Base-by-base conservation (phyloP, 2,113 vertebrate species). In the Hiodon tergisus region DNA sequence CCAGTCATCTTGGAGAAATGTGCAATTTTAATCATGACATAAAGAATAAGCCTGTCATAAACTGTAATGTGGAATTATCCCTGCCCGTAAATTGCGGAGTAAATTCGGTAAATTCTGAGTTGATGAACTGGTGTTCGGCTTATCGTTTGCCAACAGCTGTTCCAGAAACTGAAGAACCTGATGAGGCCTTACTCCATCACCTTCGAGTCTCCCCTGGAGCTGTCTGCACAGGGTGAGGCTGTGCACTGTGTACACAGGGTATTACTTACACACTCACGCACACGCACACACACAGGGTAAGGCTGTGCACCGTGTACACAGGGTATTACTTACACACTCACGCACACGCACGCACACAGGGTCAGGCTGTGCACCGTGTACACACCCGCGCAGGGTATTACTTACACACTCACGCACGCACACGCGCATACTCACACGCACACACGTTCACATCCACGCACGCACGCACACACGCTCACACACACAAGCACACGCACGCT, bases 131-230 rank as follows among this genome's bases (percentile, higher is more conserved):
- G 74, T 75, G 78, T 84, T 59, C 73, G 69, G 71, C 88, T 90
- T 89, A 89, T 91, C 88, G 80, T 81, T 59, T 68, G 55, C 79
- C 87, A 72, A 86, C 91, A 99, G 97, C 93, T 99, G 85, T 99
- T 99, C 89, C 94, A 94, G 91, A 98, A 96, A 84, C 92, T 99
- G 89, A 98, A 96, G 91, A 96, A 93, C 85, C 93, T 99, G 88
- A 98, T 99, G 97, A 97, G 92, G 88, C 97, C 97, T 85, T 94
- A 96, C 86, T 93, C 92, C 83, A 94, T 98, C 60, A 92, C 92
- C 82, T 98, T 99, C 5, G 93, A 97, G 90, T 98, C 97, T 54
- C 97, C 97, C 9, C 93, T 99, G 87, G 97, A 99, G 89, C 92
- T 99, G 77, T 99, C 96, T n/a, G 95, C 96, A 75, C 97, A 99